Evolutionary conservation across 1,140 invertebrate species (phyloP).

Genomic region (Hypothenemus hampei): DNA sequence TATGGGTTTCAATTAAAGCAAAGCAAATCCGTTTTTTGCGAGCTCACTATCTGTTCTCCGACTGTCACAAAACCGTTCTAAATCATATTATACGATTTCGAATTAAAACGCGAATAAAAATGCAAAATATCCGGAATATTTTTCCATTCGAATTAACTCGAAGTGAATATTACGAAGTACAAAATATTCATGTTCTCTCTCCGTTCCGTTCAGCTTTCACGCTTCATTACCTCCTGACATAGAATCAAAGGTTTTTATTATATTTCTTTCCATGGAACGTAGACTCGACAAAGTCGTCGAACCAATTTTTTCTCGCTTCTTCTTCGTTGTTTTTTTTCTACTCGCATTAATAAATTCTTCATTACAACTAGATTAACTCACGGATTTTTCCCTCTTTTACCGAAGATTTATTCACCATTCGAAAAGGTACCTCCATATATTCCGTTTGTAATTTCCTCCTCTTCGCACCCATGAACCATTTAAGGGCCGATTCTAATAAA

Average conservation of each 20-base stretch:
- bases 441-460: no score
- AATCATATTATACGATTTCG: constrained; percentile 8
- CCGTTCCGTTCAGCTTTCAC: constrained; percentile 10
- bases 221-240: constrained; percentile 8
- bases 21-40: not conserved
- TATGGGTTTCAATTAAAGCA: not conserved
- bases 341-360: not conserved
- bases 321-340: not conserved
- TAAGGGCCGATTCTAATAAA: no score
- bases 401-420: no score
- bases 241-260: constrained; percentile 12
- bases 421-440: no score
- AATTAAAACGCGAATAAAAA: constrained; percentile 11
- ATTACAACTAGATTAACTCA: no score
- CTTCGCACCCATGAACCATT: no score
- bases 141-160: constrained; percentile 12
- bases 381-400: no score
- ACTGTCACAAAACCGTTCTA: constrained; percentile 2
- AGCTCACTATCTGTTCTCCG: no score
- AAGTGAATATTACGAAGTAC: constrained; percentile 16
- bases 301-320: not conserved
- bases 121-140: constrained; percentile 15
- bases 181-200: constrained; percentile 16
- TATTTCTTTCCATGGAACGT: no score
- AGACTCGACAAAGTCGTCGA: not conserved